Percentiles rank a stretch among this genome's conserved stretches.
phyloP scores from a whole-genome alignment of 2,113 vertebrate species.

The Syngnathoides biaculeatus region DNA sequence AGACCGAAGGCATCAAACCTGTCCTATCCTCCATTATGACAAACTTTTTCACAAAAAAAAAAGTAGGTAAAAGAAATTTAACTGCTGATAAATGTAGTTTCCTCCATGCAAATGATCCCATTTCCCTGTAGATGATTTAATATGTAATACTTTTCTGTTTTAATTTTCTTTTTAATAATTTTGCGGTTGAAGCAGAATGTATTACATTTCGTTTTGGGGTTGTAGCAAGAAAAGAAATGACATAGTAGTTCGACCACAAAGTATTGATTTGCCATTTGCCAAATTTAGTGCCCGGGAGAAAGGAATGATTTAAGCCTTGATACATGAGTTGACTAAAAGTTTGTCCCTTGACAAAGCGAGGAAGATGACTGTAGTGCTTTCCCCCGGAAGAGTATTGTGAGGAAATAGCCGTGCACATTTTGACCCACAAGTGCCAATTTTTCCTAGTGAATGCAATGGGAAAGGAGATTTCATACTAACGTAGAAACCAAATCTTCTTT shows the following conservation, averaged over 20 bases:
- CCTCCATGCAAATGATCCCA: not conserved
- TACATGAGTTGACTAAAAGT: conserved; percentile 24
- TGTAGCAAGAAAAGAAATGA: too few species aligned
- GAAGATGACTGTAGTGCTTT: conserved; percentile 12
- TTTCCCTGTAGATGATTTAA: not conserved
- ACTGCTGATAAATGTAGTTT: not conserved
- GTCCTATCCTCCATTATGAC: conserved; percentile 11
- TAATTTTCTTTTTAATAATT: conserved; percentile 8
- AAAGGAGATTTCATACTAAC: too few species aligned
- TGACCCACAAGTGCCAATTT: too few species aligned
- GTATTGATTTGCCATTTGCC: conserved; percentile 22
- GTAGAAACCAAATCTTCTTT: too few species aligned
- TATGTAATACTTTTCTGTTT: not conserved
- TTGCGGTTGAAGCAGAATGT: too few species aligned
- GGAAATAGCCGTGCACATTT: too few species aligned
- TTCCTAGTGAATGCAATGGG: too few species aligned
- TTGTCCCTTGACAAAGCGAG: conserved; percentile 12
- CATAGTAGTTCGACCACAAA: not conserved
- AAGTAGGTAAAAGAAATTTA: not conserved
- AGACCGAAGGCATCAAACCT: conserved; percentile 21
- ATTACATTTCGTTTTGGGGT: too few species aligned
- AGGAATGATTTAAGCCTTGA: conserved; percentile 27
- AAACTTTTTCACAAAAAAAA: conserved; percentile 12
- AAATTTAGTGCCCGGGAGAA: conserved; percentile 25
- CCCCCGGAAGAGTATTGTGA: not conserved